Evolutionary conservation across 2,888 invertebrate species (phyloP).

Genomic region (Aradus depressus): DNA sequence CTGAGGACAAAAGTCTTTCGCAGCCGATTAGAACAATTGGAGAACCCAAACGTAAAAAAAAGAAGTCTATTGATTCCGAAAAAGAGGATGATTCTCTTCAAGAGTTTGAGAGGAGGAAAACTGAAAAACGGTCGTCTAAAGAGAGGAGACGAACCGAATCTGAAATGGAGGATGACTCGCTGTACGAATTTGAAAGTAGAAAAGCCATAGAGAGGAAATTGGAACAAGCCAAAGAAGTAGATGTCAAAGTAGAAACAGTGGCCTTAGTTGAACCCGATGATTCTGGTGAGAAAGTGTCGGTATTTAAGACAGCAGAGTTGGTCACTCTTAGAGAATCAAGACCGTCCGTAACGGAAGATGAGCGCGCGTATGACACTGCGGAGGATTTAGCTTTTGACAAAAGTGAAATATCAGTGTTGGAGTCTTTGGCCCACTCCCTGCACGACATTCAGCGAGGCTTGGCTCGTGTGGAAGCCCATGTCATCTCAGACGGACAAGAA

Average conservation of each 20-base stretch:
- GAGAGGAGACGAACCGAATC: slow-evolving; percentile 25
- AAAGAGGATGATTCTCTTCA: slow-evolving; percentile 32
- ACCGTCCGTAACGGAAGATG: slow-evolving; percentile 22
- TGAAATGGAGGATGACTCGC: slow-evolving; percentile 31
- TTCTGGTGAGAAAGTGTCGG: slow-evolving; percentile 10
- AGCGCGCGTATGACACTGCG: slow-evolving; percentile 27
- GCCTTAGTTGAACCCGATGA: slow-evolving; percentile 21
- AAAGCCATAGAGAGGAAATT: slow-evolving; percentile 35
- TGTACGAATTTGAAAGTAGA: slow-evolving; percentile 35
- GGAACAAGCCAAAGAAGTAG: slow-evolving; percentile 20
- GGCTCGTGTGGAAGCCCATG: slow-evolving; percentile 40
- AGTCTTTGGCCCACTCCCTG: slow-evolving; percentile 41
- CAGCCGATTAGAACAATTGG: slow-evolving; percentile 9
- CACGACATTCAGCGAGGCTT: slow-evolving; percentile 48
- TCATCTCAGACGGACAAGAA: slow-evolving; percentile 31
- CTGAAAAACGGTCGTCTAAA: slow-evolving; percentile 18
- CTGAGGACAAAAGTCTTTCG: slow-evolving; percentile 18
- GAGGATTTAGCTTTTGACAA: slow-evolving; percentile 30
- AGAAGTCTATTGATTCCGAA: slow-evolving; percentile 28
- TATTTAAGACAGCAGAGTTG: slow-evolving; percentile 17
- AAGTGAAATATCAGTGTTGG: slow-evolving; percentile 34
- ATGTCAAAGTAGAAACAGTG: slow-evolving; percentile 31
- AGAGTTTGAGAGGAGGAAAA: slow-evolving; percentile 38
- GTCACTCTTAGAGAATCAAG: slow-evolving; percentile 19
- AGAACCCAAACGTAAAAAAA: slow-evolving; percentile 12